Base-by-base conservation (phyloP, 1,140 invertebrate genomes). In the Bradysia coprophila region DNA sequence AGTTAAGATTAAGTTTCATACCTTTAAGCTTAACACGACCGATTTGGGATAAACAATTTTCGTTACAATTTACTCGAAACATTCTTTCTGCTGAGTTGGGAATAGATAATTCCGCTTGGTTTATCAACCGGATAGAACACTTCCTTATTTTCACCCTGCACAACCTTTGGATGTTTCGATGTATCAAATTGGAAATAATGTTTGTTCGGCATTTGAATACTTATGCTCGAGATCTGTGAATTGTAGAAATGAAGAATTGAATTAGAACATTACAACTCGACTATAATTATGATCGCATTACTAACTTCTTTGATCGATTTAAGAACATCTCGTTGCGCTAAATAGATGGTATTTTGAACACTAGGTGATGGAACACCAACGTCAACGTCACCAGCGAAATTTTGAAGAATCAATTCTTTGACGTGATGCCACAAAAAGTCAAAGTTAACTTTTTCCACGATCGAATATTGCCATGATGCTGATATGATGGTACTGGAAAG, bases 141-240 rank as follows among this genome's bases (percentile, higher is more conserved):
- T 45, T 77, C 71, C 48, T 78, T 71, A 36, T 72, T 71, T 16
- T 70, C 66, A 0, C 67, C 68, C 4, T 71, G 65, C 3, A 70
- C 70, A 11, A 78, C 51, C 16, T 67, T 67, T 3, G 67, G 61
- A 56, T 83, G 83, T 46, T 76, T 76, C 18, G 71, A 72, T 28
- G 81, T 66, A 53, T 85, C 78, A 15, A 82, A 66, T 41, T 72
- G 71, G 46, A 77, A 72, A 52, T 83, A 83, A 56, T 85, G 81
- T 49, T 78, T 81, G 53, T 84, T 85, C 0, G 81, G 81, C 72
- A 84, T 76, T 41, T 66, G 65, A 68, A 83, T 81, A 43, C 74
- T 72, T 21, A 84, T 76, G 47, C 69, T 69, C 1, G 61, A 56
- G 31, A 81, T 71, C 68, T 78, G 62, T 38, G 60, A 57, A 43